These are phyloP conservation scores for Neoitamus cyanurus DNA, from an alignment of 2,888 invertebrate genomes.

Conservation along the genomic window DNA sequence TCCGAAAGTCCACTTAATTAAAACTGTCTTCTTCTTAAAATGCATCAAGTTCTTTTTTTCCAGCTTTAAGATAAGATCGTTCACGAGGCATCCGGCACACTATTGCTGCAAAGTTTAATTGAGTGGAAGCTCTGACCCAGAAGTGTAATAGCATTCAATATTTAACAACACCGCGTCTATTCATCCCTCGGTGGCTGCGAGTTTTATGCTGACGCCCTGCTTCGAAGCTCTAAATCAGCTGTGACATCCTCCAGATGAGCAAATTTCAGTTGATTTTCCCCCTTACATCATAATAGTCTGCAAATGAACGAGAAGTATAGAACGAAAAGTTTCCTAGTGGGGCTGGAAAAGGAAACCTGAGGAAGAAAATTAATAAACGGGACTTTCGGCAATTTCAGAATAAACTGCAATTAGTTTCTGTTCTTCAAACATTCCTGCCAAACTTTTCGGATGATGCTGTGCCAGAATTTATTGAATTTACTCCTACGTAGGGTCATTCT, in stretches of 20 bases:
- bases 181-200: neutral
- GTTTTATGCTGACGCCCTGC: neutral
- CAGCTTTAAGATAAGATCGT: neutral
- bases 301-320: neutral
- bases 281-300: neutral
- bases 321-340: neutral
- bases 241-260: neutral
- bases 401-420: neutral
- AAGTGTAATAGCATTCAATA: neutral
- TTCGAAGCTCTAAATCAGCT: neutral
- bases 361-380: neutral
- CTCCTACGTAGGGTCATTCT: neutral
- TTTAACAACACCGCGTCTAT: neutral
- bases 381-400: neutral
- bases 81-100: neutral
- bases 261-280: neutral
- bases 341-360: neutral
- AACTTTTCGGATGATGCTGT: neutral
- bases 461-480: neutral
- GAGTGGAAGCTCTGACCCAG: neutral
- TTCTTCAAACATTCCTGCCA: neutral
- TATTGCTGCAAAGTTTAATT: neutral
- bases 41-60: neutral
- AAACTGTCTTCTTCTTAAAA: neutral
- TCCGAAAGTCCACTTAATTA: neutral